Conservation (phyloP, 30 jellyfish, hydroid and myxozoan genomes). For the Aurelia sp. region DNA sequence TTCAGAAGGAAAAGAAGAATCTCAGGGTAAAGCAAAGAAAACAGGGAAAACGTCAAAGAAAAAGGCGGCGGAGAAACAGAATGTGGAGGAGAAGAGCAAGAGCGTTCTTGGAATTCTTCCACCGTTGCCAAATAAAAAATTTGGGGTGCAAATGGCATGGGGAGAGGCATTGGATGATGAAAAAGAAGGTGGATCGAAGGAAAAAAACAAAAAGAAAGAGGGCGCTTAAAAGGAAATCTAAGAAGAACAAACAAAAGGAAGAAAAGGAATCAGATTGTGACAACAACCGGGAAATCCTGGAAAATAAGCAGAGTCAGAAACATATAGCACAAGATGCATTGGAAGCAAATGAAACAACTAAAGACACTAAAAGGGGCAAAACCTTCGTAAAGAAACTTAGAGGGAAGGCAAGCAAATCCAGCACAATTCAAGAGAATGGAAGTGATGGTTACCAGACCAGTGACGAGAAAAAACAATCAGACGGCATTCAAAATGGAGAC, state of each 20-base stretch:
- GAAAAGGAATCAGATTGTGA: background rate
- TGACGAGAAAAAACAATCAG: background rate
- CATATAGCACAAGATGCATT: background rate
- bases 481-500: background rate
- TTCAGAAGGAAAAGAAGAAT: background rate
- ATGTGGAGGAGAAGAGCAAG: background rate
- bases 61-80: background rate
- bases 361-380: slow-evolving; percentile 8
- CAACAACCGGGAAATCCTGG: background rate
- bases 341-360: background rate
- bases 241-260: background rate
- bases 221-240: background rate
- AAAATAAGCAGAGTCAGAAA: no score
- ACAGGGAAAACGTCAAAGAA: background rate
- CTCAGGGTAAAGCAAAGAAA: background rate
- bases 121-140: slow-evolving; percentile 13
- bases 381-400: background rate
- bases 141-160: slow-evolving; percentile 41
- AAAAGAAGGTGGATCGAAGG: background rate
- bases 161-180: background rate
- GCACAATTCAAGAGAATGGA: no score
- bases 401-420: background rate
- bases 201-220: background rate
- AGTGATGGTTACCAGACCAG: background rate
- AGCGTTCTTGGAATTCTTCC: slow-evolving; percentile 18